These are phyloP conservation scores for Probaryconus sp. DNA, from an alignment of 1,140 invertebrate species.

Conservation along the genomic window DNA sequence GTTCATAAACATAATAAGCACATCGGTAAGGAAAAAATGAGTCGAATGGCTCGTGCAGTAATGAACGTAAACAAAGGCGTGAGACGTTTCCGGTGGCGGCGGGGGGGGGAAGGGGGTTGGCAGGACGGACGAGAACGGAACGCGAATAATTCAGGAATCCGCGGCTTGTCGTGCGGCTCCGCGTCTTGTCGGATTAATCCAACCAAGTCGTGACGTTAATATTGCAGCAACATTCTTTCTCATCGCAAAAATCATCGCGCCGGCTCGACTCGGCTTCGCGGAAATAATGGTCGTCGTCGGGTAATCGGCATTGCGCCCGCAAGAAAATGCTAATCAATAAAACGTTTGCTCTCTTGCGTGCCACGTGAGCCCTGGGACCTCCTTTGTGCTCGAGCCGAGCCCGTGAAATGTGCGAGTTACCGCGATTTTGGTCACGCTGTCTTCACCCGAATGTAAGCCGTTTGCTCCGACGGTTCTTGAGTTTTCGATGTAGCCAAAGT, in stretches of 20 bases:
- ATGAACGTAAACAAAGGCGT: constrained; percentile 51
- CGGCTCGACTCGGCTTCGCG: constrained; percentile 20
- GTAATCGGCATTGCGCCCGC: constrained; percentile 63
- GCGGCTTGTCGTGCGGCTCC: constrained; percentile 37
- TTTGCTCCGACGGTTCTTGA: constrained; percentile 49
- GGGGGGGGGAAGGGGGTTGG: too few species aligned
- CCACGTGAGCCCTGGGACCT: constrained; percentile 35
- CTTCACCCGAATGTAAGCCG: constrained; percentile 56
- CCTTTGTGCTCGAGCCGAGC: constrained; percentile 41
- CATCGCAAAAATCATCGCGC: constrained; percentile 31
- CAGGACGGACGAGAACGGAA: constrained; percentile 39
- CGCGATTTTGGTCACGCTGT: constrained; percentile 57
- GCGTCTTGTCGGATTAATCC: constrained; percentile 58
- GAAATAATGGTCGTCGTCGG: constrained; percentile 58
- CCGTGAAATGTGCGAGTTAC: constrained; percentile 53
- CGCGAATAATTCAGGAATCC: constrained; percentile 51
- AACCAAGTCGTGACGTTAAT: constrained; percentile 51
- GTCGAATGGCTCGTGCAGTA: constrained; percentile 39
- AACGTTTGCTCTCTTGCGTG: constrained; percentile 55
- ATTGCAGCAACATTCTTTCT: constrained; percentile 47
- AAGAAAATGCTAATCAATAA: constrained; percentile 63
- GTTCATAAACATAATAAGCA: constrained; percentile 31
- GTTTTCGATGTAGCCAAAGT: constrained; percentile 47
- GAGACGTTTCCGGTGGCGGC: constrained; percentile 52
- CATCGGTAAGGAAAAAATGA: constrained; percentile 47